Evolutionary conservation across 2,888 invertebrate genomes (phyloP).

Genomic region (Phorcus lineatus): DNA sequence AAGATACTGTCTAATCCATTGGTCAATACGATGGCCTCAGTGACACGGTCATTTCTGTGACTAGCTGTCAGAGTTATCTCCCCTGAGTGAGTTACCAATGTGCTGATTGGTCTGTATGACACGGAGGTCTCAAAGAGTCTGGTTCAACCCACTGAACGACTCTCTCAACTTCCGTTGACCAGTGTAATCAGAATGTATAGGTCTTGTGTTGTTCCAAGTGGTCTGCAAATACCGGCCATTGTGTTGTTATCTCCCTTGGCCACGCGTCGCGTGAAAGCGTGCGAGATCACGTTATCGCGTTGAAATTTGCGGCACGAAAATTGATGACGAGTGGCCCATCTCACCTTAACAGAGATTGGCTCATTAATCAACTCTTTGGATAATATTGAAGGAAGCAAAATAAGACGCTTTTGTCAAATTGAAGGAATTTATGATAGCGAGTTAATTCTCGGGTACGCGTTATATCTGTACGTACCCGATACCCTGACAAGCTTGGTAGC

Average conservation of each 20-base stretch:
- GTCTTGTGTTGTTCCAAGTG: not conserved
- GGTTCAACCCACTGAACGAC: not conserved
- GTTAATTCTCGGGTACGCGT: not conserved
- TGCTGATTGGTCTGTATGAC: not conserved
- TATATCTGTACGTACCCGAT: conserved; percentile 6
- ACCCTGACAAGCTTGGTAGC: not conserved
- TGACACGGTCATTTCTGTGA: conserved; percentile 1
- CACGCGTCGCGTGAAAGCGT: conserved; percentile 23
- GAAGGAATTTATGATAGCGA: conserved; percentile 20
- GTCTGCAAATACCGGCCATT: conserved; percentile 6
- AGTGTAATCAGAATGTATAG: not conserved
- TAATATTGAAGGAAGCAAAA: conserved; percentile 21
- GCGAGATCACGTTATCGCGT: conserved; percentile 13
- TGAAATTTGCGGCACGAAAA: conserved; percentile 20
- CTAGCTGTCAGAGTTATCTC: conserved; percentile 16
- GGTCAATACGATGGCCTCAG: not conserved
- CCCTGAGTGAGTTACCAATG: not conserved
- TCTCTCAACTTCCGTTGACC: not conserved
- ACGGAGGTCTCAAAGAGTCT: not conserved
- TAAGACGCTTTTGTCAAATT: conserved; percentile 15
- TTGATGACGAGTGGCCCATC: conserved; percentile 25
- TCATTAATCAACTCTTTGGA: conserved; percentile 19
- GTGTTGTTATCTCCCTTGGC: conserved; percentile 4
- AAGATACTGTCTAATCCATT: too few relatives aligned
- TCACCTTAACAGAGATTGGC: conserved; percentile 23